phyloP scores from a whole-genome alignment of 37 sponge, comb jelly and placozoan genomes.

The Spongilla lacustris region DNA sequence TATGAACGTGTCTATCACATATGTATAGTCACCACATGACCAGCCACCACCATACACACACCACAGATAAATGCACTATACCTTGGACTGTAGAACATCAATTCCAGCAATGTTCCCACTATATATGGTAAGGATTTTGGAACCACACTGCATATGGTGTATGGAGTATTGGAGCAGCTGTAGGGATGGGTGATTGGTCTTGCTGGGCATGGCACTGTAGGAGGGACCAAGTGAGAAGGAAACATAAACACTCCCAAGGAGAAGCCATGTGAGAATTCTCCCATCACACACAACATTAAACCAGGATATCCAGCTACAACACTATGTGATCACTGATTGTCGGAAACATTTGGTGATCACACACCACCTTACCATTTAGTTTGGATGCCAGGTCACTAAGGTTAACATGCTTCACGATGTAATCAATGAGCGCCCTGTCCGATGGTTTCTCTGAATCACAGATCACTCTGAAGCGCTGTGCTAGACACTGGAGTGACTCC shows the following conservation, averaged over 20 bases:
- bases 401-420: not conserved
- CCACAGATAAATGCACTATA: too few species aligned
- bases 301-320: too few species aligned
- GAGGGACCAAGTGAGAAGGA: not conserved
- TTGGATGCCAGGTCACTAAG: conserved; percentile 9
- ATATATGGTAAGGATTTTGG: conserved; percentile 50
- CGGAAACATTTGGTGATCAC: too few species aligned
- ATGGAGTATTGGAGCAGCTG: conserved; percentile 32
- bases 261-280: not conserved
- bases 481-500: conserved; percentile 49
- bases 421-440: conserved; percentile 21
- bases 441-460: conserved; percentile 31
- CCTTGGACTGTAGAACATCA: conserved; percentile 63
- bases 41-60: too few species aligned
- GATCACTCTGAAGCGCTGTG: conserved; percentile 37
- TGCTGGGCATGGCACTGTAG: not conserved
- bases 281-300: not conserved
- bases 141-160: conserved; percentile 46
- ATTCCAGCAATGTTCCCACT: conserved; percentile 30
- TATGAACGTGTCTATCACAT: too few species aligned
- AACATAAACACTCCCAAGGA: too few species aligned
- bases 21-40: too few species aligned
- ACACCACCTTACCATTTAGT: conserved; percentile 10
- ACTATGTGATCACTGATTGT: too few species aligned
- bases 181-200: conserved; percentile 60